A percentile compares a stretch with the other conserved stretches of the same genome.
These are phyloP conservation scores for Coelogynopora nodosa DNA, from an alignment of 2,888 invertebrate species.

Conservation along the genomic window DNA sequence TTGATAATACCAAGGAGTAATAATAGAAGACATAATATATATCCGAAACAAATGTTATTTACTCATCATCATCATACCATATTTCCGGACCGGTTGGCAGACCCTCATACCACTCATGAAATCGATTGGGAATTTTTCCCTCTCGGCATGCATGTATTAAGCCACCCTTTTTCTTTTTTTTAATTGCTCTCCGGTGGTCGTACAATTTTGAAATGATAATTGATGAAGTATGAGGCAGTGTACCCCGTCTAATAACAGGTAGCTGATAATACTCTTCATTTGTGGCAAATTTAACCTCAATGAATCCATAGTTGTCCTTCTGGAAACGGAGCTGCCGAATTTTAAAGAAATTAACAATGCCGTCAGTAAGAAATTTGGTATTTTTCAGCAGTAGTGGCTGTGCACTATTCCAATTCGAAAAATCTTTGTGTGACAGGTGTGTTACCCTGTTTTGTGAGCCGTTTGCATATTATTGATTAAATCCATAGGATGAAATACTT, in stretches of 20 bases:
- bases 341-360: not conserved
- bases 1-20: constrained; percentile 9
- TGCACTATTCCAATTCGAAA: constrained; percentile 16
- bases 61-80: constrained; percentile 4
- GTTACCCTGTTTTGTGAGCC: constrained; percentile 13
- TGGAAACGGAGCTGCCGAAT: constrained; percentile 1
- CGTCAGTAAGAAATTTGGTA: not conserved
- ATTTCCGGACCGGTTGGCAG: not conserved
- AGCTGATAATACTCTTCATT: not conserved
- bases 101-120: constrained; percentile 31
- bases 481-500: not conserved
- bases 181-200: constrained; percentile 3
- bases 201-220: constrained; percentile 23
- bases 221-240: constrained; percentile 25
- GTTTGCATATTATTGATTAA: not conserved
- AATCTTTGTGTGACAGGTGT: constrained; percentile 17
- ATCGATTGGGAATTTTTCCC: constrained; percentile 13
- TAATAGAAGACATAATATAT: not conserved
- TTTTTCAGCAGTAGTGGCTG: constrained; percentile 12
- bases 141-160: constrained; percentile 15
- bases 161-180: constrained; percentile 6
- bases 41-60: not conserved
- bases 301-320: not conserved
- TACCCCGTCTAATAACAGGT: constrained; percentile 14
- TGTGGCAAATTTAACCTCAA: constrained; percentile 28